Conservation (phyloP, 2,888 invertebrate genomes). For the Megalurothrips usitatus region DNA sequence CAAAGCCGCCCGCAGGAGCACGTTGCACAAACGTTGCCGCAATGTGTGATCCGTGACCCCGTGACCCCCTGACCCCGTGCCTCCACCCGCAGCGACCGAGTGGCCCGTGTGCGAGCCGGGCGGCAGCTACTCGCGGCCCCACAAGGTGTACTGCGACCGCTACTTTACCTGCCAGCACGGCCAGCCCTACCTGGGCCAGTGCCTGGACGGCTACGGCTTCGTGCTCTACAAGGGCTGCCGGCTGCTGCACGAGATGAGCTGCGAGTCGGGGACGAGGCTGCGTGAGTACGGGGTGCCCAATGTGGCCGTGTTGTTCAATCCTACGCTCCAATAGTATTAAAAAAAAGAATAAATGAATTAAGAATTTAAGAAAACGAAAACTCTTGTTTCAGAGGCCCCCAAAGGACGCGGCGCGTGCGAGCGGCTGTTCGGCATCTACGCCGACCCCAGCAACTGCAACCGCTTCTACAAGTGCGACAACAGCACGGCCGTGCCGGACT, state of each 20-base stretch:
- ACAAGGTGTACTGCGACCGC: conserved; percentile 39
- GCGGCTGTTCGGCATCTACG: conserved; percentile 35
- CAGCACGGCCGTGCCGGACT: conserved; percentile 37
- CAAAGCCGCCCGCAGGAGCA: no score
- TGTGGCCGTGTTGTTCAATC: no score
- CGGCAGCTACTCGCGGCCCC: conserved; percentile 37
- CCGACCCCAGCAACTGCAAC: conserved; percentile 38
- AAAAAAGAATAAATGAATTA: no score
- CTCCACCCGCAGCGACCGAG: not conserved
- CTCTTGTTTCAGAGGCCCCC: conserved; percentile 35
- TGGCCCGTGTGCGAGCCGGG: conserved; percentile 7
- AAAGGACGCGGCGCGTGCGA: conserved; percentile 36
- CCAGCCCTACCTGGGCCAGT: conserved; percentile 37
- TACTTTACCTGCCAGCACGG: conserved; percentile 39
- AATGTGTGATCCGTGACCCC: no score
- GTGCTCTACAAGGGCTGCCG: conserved; percentile 38
- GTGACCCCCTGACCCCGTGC: no score
- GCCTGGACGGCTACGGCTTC: conserved; percentile 40
- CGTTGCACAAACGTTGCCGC: no score
- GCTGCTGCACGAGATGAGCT: conserved; percentile 39
- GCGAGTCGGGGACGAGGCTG: conserved; percentile 37
- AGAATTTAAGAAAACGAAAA: no score
- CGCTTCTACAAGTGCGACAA: conserved; percentile 39
- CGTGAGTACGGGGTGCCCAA: conserved; percentile 39
- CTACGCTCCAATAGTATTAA: no score